Evolutionary conservation across 2,113 vertebrate genomes (phyloP), one percentile per base, ranked within the genome.

Genomic region (Lichenostomus cassidix): DNA sequence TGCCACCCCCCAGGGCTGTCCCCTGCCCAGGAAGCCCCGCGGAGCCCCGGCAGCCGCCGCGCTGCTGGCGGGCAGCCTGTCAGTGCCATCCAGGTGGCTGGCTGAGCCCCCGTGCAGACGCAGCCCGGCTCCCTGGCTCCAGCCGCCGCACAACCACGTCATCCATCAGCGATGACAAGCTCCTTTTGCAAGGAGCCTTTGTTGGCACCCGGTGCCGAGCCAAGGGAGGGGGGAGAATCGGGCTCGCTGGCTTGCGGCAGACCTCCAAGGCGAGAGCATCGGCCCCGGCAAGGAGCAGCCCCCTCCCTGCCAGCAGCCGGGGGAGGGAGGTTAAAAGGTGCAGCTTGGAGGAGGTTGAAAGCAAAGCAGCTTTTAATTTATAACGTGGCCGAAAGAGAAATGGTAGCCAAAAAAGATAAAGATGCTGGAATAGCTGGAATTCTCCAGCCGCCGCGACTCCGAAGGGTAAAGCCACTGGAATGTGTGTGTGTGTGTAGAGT

Each of bases 381-480:
- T 91, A 82, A 92, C n/a, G 90, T 96, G 93, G 94, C 93, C 94
- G 28, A 95, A 59, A 74, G 94, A 95, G 89, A 75, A 62, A 56
- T 88, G 63, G 76, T 86, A 95, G 94, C 91, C 92, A 89, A 88
- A 91, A 92, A 91, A 96, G 95, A 96, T 95, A 97, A 96, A 96
- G 95, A 82, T 93, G 92, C 64, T 89, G 94, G 68, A 97, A 96
- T 96, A 96, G 92, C 83, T 96, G 95, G 96, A 96, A 97, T 97
- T 97, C 94, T 96, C 86, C 94, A 97, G 97, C 92, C 90, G 3
- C 86, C 58, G 42, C 0, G 95, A 91, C 95, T 97, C 97, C 81
- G 12, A 80, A 77, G 90, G 86, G 92, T 83, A 97, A 96, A 92
- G 92, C 94, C 29, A 4, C 59, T 94, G 96, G 96, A 96, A 97